phyloP scores from a whole-genome alignment of 2,888 invertebrate genomes.

The Therioaphis trifolii region DNA sequence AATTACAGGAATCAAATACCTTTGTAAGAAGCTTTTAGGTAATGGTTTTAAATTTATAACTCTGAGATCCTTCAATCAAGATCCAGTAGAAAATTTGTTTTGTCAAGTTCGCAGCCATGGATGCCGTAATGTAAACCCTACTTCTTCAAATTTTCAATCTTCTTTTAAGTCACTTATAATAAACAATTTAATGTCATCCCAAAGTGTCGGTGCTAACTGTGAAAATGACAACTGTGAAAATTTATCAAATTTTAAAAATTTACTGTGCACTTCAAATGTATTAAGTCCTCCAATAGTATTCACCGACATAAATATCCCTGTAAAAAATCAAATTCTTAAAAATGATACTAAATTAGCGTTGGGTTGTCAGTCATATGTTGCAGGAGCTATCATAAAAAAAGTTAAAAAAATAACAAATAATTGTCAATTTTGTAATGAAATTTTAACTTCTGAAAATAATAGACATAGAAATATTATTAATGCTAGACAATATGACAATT shows the following conservation, averaged over 20 bases:
- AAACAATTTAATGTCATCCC: constrained; percentile 3
- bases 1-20: neutral
- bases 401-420: neutral
- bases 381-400: neutral
- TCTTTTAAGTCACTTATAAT: too few species aligned
- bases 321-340: neutral
- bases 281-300: neutral
- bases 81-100: constrained; percentile 25
- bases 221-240: neutral
- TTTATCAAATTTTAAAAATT: neutral
- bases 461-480: neutral
- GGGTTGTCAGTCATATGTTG: neutral
- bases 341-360: neutral
- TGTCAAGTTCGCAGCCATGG: too few species aligned
- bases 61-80: constrained; percentile 2
- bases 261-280: neutral
- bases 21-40: neutral
- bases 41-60: constrained; percentile 30
- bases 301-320: neutral
- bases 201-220: constrained; percentile 1
- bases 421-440: neutral
- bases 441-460: neutral
- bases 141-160: too few species aligned
- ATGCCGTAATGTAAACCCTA: too few species aligned
- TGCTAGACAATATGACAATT: constrained; percentile 6